Percentiles rank a stretch among this genome's conserved stretches.
Conservation (phyloP, 2,113 vertebrate genomes). For the Seriola rivoliana region DNA sequence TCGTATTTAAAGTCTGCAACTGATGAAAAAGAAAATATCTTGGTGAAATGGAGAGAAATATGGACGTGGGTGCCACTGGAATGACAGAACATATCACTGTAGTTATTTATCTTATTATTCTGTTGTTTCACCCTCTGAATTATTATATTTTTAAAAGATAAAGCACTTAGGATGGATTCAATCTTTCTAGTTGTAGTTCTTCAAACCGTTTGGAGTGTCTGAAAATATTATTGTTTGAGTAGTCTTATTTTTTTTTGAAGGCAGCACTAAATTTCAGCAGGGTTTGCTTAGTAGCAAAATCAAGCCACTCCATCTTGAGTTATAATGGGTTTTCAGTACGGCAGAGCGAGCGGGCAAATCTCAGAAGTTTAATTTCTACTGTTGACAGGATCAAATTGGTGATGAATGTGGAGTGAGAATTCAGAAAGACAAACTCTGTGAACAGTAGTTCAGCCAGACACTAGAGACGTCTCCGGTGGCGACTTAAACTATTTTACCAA, state of each 20-base stretch:
- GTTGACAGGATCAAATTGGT: background rate
- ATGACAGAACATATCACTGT: conserved; percentile 1
- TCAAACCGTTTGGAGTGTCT: conserved; percentile 1
- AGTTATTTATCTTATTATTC: conserved; percentile 17
- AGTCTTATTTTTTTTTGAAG: conserved; percentile 40
- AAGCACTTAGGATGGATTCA: conserved; percentile 1
- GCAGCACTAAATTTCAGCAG: background rate
- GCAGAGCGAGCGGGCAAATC: background rate
- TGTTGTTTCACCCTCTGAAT: conserved; percentile 42
- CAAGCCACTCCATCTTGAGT: conserved; percentile 8
- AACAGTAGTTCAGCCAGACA: background rate
- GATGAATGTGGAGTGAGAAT: background rate
- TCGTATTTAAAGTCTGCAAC: conserved; percentile 54
- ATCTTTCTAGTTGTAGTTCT: conserved; percentile 2
- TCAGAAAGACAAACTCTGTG: background rate
- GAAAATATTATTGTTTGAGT: conserved; percentile 53
- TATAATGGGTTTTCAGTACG: background rate
- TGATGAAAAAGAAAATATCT: conserved; percentile 54
- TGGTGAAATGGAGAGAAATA: conserved; percentile 6
- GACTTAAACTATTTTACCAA: too few species aligned
- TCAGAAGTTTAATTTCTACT: background rate
- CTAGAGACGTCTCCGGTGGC: too few species aligned
- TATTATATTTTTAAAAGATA: conserved; percentile 17
- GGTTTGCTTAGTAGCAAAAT: conserved; percentile 18
- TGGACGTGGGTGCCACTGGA: conserved; percentile 14